phyloP scores from a whole-genome alignment of 35 echinoderm and acorn worm species.

The Chiridota heheva region DNA sequence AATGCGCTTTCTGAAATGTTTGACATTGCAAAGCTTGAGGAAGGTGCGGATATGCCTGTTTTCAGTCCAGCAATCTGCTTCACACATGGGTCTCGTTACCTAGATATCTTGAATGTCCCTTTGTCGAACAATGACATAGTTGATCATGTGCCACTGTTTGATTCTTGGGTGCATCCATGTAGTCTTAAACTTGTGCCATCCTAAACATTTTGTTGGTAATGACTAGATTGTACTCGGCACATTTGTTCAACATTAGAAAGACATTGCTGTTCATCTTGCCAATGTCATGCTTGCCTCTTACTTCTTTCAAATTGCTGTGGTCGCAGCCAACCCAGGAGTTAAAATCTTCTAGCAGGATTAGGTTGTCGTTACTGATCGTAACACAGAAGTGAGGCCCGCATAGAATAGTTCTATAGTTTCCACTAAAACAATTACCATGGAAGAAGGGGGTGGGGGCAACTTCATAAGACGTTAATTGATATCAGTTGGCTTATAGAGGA shows the following conservation, averaged over 20 bases:
- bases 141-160: constrained; percentile 2
- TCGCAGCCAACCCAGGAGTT: neutral
- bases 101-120: neutral
- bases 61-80: constrained; percentile 15
- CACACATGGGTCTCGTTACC: neutral
- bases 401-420: neutral
- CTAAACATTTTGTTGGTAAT: neutral
- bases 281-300: neutral
- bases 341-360: neutral
- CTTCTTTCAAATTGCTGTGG: neutral
- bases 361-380: neutral
- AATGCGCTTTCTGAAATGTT: neutral
- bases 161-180: neutral
- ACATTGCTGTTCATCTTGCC: constrained; percentile 3
- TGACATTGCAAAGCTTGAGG: neutral
- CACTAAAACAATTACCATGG: no score
- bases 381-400: neutral
- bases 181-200: neutral
- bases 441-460: no score
- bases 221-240: neutral
- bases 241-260: neutral
- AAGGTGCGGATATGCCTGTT: neutral
- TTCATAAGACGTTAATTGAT: no score
- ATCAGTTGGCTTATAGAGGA: neutral
- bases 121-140: constrained; percentile 28